Evolutionary conservation across 2,888 invertebrate species (phyloP).

Genomic region (Ochropacha duplaris): DNA sequence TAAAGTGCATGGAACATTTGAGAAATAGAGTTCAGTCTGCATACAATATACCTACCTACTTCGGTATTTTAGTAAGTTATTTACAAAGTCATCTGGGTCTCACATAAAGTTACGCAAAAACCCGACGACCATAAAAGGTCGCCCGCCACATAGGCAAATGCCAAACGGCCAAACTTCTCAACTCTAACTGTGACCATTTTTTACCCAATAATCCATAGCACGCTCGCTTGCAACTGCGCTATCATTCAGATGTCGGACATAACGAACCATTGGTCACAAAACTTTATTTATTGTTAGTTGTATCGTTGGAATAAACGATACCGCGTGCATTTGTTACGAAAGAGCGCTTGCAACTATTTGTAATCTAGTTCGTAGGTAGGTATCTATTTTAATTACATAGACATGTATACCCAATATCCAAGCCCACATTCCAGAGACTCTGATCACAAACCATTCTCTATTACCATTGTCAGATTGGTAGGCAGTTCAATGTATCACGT

Average conservation of each 20-base stretch:
- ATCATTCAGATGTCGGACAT: slow-evolving; percentile 17
- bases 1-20: neutral
- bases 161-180: slow-evolving; percentile 49
- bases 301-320: slow-evolving; percentile 30
- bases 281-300: slow-evolving; percentile 37
- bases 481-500: slow-evolving; percentile 56
- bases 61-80: slow-evolving; percentile 10
- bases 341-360: slow-evolving; percentile 61
- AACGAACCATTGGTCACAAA: slow-evolving; percentile 49
- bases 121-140: slow-evolving; percentile 55
- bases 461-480: slow-evolving; percentile 47
- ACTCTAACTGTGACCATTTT: slow-evolving; percentile 16
- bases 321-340: slow-evolving; percentile 54
- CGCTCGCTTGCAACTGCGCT: slow-evolving; percentile 33
- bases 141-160: slow-evolving; percentile 34
- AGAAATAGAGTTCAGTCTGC: neutral
- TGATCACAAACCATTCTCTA: slow-evolving; percentile 50
- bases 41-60: neutral
- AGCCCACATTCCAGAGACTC: slow-evolving; percentile 51
- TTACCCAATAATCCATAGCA: slow-evolving; percentile 29
- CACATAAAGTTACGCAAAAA: slow-evolving; percentile 51
- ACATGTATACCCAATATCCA: slow-evolving; percentile 29
- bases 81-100: slow-evolving; percentile 17
- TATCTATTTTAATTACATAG: slow-evolving; percentile 68
- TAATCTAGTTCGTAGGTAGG: slow-evolving; percentile 65